Base-by-base conservation (phyloP, 1,140 invertebrate species). In the Drosophila ercepeae region DNA sequence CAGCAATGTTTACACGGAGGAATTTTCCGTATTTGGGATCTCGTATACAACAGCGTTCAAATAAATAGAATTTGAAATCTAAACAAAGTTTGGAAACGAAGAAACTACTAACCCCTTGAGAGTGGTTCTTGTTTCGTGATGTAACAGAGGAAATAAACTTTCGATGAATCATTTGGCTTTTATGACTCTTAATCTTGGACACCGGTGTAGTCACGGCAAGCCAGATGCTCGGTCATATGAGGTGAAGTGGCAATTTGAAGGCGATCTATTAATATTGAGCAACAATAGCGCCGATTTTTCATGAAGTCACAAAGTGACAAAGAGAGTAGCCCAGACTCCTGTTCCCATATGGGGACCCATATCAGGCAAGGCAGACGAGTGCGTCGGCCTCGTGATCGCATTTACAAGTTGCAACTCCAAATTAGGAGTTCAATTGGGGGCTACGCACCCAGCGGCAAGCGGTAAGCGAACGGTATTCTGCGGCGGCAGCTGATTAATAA, bases 401-500 rank as follows among this genome's bases (percentile, higher is more conserved):
- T 2, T 19, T 9, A 42, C 46, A 54, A 51, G 21, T 41, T n/a
- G 46, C 32, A 48, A 57, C 71, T 48, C 71, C 71, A 75, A 67
- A 75, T 75, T 74, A 65, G 61, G 71, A 65, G 51, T 58, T 74
- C 46, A 51, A 65, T 65, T 52, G 55, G 27, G 68, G 69, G 68
- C 52, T 68, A 68, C 57, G 29, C 44, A 67, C 50, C 50, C 49
- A 45, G 21, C 39, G 45, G 57, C 75, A 53, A 41, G 51, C 54
- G 21, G 21, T 21, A 21, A 21, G 4, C 65, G 42, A 86, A 86
- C 79, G 81, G 79, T 84, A 86, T 69, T 70, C 61, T 25, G 50
- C 45, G 70, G n/a, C 57, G 64, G n/a, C 57, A 49, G 79, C 71
- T 78, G 75, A 83, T 83, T 83, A 83, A 84, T 83, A 84, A 84